Conservation (phyloP, 2,113 vertebrate species). For the Leiothrix lutea region DNA sequence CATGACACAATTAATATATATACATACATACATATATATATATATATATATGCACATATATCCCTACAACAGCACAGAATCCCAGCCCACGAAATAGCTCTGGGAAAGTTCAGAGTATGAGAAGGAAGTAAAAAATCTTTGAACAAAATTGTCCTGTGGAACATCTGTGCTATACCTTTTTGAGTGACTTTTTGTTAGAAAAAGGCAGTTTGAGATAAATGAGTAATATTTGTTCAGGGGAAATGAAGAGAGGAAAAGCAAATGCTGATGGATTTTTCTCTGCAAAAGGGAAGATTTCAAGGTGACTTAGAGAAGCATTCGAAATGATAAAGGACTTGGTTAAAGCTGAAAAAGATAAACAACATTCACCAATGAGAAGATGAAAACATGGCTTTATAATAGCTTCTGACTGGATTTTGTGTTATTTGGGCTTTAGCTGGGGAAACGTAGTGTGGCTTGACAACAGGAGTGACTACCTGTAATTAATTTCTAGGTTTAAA, state of each 20-base stretch:
- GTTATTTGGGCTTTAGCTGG: not conserved
- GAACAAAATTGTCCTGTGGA: not conserved
- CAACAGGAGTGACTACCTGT: not conserved
- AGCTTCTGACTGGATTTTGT: not conserved
- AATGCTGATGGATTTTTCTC: not conserved
- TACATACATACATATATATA: too few species aligned
- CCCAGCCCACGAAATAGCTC: not conserved
- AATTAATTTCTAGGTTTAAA: conserved; percentile 34
- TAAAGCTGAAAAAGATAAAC: not conserved
- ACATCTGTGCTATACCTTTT: not conserved
- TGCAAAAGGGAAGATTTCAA: conserved; percentile 10
- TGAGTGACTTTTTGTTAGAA: not conserved
- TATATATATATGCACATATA: not conserved
- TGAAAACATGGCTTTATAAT: not conserved
- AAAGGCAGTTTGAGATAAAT: conserved; percentile 13
- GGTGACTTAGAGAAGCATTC: not conserved
- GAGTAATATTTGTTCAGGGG: conserved; percentile 2
- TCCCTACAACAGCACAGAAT: not conserved
- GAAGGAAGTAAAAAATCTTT: not conserved
- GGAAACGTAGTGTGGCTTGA: not conserved
- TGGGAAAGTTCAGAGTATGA: not conserved
- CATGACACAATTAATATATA: not conserved
- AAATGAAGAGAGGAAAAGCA: conserved; percentile 6
- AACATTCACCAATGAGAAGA: not conserved
- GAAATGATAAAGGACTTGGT: not conserved